Percentiles rank a stretch among this genome's conserved stretches.
phyloP scores from a whole-genome alignment of 2,113 vertebrate genomes.

The Triplophysa siluroides region DNA sequence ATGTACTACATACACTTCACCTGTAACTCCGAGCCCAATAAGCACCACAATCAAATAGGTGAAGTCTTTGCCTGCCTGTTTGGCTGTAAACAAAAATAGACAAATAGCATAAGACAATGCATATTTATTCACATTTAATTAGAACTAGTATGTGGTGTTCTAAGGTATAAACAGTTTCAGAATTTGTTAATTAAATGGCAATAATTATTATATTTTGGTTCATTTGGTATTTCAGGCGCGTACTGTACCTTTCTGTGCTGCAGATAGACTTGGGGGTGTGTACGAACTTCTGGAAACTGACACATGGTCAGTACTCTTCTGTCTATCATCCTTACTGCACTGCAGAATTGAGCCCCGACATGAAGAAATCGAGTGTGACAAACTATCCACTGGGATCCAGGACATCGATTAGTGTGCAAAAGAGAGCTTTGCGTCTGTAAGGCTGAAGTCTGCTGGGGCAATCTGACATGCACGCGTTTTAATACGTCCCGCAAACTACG shows the following conservation, averaged over 20 bases:
- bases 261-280: conserved; percentile 64
- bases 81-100: conserved; percentile 80
- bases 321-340: conserved; percentile 64
- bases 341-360: conserved; percentile 52
- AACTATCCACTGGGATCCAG: background rate
- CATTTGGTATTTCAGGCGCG: background rate
- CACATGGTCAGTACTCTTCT: conserved; percentile 56
- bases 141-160: no score
- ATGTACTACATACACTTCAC: conserved; percentile 62
- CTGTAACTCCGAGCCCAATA: conserved; percentile 88
- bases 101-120: background rate
- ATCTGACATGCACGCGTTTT: conserved; percentile 32
- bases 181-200: no score
- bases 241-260: conserved; percentile 87
- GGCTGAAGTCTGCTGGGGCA: background rate
- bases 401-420: background rate
- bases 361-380: conserved; percentile 29
- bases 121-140: no score
- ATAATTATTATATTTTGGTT: background rate
- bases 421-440: background rate
- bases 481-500: conserved; percentile 44
- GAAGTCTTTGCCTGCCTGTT: conserved; percentile 89
- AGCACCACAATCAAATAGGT: conserved; percentile 90
- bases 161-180: no score
- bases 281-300: conserved; percentile 65